Evolutionary conservation across 2,888 invertebrate genomes (phyloP).

Genomic region (Protonemura montana): DNA sequence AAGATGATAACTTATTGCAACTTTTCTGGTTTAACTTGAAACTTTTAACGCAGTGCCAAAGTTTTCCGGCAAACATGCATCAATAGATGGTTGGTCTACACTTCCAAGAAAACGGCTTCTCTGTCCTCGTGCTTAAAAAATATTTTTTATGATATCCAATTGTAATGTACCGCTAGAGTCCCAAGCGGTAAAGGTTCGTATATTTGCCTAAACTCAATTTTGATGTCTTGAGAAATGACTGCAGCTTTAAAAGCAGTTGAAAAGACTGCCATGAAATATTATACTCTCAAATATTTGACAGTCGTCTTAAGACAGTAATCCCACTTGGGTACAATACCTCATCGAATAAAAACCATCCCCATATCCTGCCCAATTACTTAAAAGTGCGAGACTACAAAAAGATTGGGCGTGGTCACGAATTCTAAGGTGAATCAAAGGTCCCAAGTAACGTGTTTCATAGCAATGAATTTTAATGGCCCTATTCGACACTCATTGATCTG

Average conservation of each 20-base stretch:
- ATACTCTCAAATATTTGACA: constrained; percentile 1
- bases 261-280: not conserved
- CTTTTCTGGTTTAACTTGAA: not conserved
- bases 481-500: not conserved
- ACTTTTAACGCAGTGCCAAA: not conserved
- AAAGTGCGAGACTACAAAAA: not conserved
- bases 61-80: not conserved
- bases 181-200: not conserved
- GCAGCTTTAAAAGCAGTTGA: constrained; percentile 5
- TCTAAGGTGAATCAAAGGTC: not conserved
- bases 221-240: not conserved
- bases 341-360: not conserved
- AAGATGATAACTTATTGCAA: not conserved
- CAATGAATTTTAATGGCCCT: not conserved
- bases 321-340: not conserved
- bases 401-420: constrained; percentile 7
- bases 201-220: not conserved
- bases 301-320: not conserved
- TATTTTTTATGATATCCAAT: not conserved
- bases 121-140: not conserved
- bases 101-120: not conserved
- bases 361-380: not conserved
- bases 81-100: not conserved
- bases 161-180: not conserved
- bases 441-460: constrained; percentile 2